phyloP scores from a whole-genome alignment of 2,888 invertebrate species.

The Ophonus ardosiacus region DNA sequence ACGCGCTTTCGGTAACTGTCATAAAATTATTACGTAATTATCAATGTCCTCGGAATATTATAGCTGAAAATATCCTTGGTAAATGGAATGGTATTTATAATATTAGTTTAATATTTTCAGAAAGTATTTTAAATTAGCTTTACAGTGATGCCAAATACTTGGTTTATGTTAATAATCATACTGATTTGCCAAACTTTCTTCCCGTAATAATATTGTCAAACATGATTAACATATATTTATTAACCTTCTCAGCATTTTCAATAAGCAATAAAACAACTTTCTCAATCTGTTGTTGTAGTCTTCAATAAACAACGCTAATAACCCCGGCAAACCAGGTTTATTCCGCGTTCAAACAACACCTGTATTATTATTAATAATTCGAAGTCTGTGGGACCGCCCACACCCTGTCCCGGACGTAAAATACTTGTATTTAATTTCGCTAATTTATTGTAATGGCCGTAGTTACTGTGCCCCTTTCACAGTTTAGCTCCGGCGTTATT shows the following conservation, averaged over 20 bases:
- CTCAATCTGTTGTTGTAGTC: neutral
- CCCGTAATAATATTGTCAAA: neutral
- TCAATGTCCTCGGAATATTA: too few relatives aligned
- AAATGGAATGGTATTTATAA: too few relatives aligned
- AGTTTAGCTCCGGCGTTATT: slow-evolving; percentile 67
- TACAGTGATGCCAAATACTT: too few relatives aligned
- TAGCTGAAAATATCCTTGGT: too few relatives aligned
- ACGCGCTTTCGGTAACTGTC: too few relatives aligned
- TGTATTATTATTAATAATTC: slow-evolving; percentile 54
- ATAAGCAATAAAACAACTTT: neutral
- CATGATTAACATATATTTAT: neutral
- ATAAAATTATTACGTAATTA: too few relatives aligned
- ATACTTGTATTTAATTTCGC: slow-evolving; percentile 67
- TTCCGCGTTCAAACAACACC: slow-evolving; percentile 43
- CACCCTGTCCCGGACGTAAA: slow-evolving; percentile 31
- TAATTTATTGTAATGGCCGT: slow-evolving; percentile 67
- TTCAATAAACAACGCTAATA: slow-evolving; percentile 32
- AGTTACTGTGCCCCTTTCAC: slow-evolving; percentile 65
- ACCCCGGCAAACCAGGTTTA: slow-evolving; percentile 20
- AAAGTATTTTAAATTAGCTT: too few relatives aligned
- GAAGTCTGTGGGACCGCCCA: slow-evolving; percentile 32
- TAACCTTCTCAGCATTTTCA: neutral
- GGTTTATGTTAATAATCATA: too few relatives aligned
- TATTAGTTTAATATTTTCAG: too few relatives aligned
- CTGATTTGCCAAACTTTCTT: neutral